phyloP scores from a whole-genome alignment of 2,888 invertebrate species.

The Silvanus unidentatus region DNA sequence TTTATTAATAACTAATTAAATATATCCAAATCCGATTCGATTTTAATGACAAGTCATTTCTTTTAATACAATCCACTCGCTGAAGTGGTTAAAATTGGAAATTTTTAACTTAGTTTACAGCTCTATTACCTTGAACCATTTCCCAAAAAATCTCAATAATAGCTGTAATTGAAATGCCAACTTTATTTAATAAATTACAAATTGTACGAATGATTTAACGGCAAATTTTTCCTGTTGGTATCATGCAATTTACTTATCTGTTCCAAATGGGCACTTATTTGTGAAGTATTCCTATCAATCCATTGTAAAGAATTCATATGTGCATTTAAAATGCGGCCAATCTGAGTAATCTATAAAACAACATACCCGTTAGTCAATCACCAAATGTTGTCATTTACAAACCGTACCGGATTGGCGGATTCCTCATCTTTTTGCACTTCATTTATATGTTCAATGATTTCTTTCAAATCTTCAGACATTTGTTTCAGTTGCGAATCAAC shows the following conservation, averaged over 20 bases:
- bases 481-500: slow-evolving; percentile 87
- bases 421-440: slow-evolving; percentile 80
- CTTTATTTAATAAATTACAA: too few relatives aligned
- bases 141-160: too few relatives aligned
- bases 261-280: slow-evolving; percentile 73
- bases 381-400: slow-evolving; percentile 3
- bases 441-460: slow-evolving; percentile 90
- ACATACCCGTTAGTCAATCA: slow-evolving; percentile 12
- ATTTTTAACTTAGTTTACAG: too few relatives aligned
- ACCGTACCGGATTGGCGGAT: slow-evolving; percentile 75
- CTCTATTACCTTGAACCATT: too few relatives aligned
- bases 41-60: too few relatives aligned
- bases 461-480: slow-evolving; percentile 92
- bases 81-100: too few relatives aligned
- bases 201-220: slow-evolving; percentile 24
- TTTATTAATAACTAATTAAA: too few relatives aligned
- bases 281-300: slow-evolving; percentile 80
- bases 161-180: too few relatives aligned
- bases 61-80: too few relatives aligned
- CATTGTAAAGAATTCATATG: slow-evolving; percentile 95
- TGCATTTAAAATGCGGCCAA: slow-evolving; percentile 88
- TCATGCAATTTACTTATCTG: slow-evolving; percentile 77
- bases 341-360: slow-evolving; percentile 72
- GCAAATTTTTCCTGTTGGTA: slow-evolving; percentile 60
- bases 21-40: too few relatives aligned